Conservation (phyloP, 2,888 invertebrate species). For the Scotopteryx bipunctaria region DNA sequence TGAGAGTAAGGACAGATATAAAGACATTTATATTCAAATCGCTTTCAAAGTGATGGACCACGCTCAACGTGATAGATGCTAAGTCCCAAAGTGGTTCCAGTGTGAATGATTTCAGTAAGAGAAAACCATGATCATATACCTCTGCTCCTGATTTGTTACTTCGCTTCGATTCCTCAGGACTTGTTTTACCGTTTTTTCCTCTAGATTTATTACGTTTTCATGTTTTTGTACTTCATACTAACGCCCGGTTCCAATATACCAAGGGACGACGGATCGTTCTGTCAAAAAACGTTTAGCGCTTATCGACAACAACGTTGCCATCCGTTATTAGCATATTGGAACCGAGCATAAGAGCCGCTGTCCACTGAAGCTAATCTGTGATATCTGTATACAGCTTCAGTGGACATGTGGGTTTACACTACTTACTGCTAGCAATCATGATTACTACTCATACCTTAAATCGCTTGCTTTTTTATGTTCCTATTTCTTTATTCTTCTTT, state of each 20-base stretch:
- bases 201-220: background rate
- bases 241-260: too few species aligned
- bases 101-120: constrained; percentile 13
- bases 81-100: constrained; percentile 4
- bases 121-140: too few species aligned
- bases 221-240: background rate
- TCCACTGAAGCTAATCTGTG: too few species aligned
- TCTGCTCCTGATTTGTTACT: constrained; percentile 11
- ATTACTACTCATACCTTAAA: background rate
- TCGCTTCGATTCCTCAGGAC: background rate
- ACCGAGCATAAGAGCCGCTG: too few species aligned
- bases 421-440: background rate
- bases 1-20: too few species aligned
- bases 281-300: too few species aligned
- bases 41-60: background rate
- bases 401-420: background rate
- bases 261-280: too few species aligned
- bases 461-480: background rate
- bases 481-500: background rate
- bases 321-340: too few species aligned
- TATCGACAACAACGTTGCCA: too few species aligned
- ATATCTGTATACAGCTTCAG: background rate
- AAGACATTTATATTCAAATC: constrained; percentile 3
- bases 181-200: background rate
- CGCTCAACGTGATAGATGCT: constrained; percentile 13